Evolutionary conservation across 2,888 invertebrate genomes (phyloP).

Genomic region (Phyllotreta striolata): DNA sequence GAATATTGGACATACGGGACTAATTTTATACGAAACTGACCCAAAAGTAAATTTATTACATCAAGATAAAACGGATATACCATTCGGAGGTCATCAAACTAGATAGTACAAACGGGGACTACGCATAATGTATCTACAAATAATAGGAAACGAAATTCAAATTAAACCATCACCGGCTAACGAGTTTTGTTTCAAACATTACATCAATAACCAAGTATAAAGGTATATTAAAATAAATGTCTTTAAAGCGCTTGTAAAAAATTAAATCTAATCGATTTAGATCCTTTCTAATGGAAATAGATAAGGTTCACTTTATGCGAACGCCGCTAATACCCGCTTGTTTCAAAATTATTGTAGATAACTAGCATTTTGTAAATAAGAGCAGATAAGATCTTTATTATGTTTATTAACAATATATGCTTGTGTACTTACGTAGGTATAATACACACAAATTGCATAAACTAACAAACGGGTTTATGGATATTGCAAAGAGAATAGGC

Average conservation of each 20-base stretch:
- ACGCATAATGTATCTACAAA: no score
- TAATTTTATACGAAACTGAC: constrained; percentile 13
- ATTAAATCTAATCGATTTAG: not conserved
- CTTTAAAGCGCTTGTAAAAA: no score
- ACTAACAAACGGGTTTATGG: constrained; percentile 9
- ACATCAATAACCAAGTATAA: no score
- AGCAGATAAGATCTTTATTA: constrained; percentile 18
- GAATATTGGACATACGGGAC: constrained; percentile 4
- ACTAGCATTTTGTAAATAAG: constrained; percentile 11
- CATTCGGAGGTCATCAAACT: no score
- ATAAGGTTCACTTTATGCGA: constrained; percentile 6
- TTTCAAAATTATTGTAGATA: constrained; percentile 16
- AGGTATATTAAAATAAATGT: no score
- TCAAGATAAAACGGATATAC: no score
- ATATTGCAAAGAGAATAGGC: not conserved
- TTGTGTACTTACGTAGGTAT: not conserved
- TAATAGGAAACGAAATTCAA: no score
- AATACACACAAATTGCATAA: not conserved
- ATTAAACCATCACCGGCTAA: no score
- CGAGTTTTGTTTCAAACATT: no score
- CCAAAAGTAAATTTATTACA: constrained; percentile 8
- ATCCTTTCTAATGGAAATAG: constrained; percentile 8
- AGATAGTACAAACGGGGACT: no score
- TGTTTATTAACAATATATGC: constrained; percentile 5
- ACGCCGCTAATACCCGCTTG: constrained; percentile 6